Evolutionary conservation across 2,797 vertebrate species (phyloP), one percentile per base, ranked within the genome.

Genomic region (Spondyliosoma cantharus): DNA sequence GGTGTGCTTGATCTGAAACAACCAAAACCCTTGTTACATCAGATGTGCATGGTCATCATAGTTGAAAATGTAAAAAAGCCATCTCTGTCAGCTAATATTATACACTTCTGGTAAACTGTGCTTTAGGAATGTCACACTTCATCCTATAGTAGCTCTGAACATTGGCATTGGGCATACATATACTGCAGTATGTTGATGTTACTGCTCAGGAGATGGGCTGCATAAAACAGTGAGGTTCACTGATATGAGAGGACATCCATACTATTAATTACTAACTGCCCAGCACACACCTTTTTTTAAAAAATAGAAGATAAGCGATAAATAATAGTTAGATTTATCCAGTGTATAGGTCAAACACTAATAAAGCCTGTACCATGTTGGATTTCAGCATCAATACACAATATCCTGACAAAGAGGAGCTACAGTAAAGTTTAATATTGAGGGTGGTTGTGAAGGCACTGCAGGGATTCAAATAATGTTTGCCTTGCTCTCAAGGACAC

Each of bases 401-500:
- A 62, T 7, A 24, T 5, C 15, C n/a, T 45, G n/a, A 61, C n/a
- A 45, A 24, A 45, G n/a, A 24, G n/a, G 3, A 61, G 22, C 22
- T 54, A 54, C n/a, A 13, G 59, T 24, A 14, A 62, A 62, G n/a
- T 62, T 42, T 45, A 45, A 45, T 16, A 62, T 62, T 45, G 42
- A 62, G 37, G 7, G 7, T 9, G 42, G n/a, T 24, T 61, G 42
- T 45, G 24, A 15, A 13, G 46, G 25, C 27, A 32, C 45, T 50
- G 25, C 46, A 50, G 25, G 46, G 29, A 53, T 67, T 53, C n/a
- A 53, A 29, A 29, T 29, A 17, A 66, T 52, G 20, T 66, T 52
- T 24, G 8, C 49, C 16, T 8, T 66, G 20, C 29, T 42, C 37
- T 67, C 49, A 53, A 67, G 64, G 49, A 53, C 64, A 42, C 29